phyloP scores from a whole-genome alignment of 53 echinoderm and acorn worm species.

The Antedon mediterranea region DNA sequence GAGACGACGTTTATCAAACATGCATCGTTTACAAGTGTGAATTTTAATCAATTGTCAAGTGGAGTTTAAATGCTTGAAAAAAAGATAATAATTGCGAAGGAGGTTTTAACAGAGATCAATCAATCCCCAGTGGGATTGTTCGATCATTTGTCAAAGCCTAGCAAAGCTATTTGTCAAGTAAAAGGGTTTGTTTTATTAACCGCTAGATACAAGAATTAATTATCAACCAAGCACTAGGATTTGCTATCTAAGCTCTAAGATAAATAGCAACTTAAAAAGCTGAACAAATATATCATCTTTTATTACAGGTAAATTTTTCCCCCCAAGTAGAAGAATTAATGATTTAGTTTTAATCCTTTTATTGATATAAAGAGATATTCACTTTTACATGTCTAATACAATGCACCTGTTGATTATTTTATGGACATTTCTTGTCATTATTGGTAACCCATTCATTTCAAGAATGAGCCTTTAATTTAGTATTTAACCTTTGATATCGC shows the following conservation, averaged over 20 bases:
- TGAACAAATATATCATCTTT: too few relatives aligned
- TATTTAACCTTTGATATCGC: too few relatives aligned
- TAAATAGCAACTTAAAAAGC: not conserved
- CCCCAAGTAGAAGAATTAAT: too few relatives aligned
- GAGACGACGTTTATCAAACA: not conserved
- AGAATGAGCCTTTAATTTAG: too few relatives aligned
- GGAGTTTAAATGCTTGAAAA: not conserved
- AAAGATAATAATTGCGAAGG: not conserved
- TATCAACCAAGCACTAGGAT: not conserved
- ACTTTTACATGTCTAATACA: too few relatives aligned
- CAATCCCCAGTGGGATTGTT: not conserved
- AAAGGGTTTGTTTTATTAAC: not conserved
- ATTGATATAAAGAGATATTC: too few relatives aligned
- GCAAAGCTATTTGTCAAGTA: not conserved
- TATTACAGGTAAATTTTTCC: too few relatives aligned
- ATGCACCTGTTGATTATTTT: too few relatives aligned
- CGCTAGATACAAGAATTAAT: not conserved
- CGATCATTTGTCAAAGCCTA: not conserved
- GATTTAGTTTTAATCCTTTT: too few relatives aligned
- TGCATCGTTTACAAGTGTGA: not conserved
- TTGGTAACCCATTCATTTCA: too few relatives aligned
- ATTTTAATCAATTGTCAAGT: slow-evolving; percentile 1
- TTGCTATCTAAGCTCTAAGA: not conserved
- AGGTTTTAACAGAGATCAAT: not conserved
- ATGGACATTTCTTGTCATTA: too few relatives aligned